Percentiles rank a stretch among this genome's conserved stretches.
Evolutionary conservation across 1,140 invertebrate genomes (phyloP).

Genomic region (Eueides isabella): DNA sequence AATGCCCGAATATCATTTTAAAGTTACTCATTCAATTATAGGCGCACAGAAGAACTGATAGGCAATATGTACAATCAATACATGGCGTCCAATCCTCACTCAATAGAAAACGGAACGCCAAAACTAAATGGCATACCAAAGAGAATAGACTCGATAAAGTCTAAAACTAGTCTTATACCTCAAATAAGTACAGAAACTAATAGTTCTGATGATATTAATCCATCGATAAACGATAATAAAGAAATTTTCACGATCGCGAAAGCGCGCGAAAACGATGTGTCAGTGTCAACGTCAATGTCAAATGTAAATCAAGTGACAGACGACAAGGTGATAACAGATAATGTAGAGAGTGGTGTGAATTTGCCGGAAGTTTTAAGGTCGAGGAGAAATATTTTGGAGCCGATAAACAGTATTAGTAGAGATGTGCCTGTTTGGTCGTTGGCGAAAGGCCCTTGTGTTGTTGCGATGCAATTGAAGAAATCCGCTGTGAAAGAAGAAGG

Average conservation of each 20-base stretch:
- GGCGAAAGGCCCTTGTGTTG: constrained; percentile 73
- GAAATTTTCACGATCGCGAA: constrained; percentile 68
- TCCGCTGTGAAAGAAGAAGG: constrained; percentile 49
- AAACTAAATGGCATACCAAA: constrained; percentile 59
- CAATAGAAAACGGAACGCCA: constrained; percentile 59
- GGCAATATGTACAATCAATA: constrained; percentile 79
- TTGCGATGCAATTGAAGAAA: constrained; percentile 63
- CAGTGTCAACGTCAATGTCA: neutral
- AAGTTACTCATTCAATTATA: constrained; percentile 50
- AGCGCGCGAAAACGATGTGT: constrained; percentile 33
- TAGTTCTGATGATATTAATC: constrained; percentile 67
- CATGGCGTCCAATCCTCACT: constrained; percentile 71
- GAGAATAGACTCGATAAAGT: constrained; percentile 50
- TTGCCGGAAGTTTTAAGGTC: constrained; percentile 64
- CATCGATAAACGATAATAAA: constrained; percentile 50
- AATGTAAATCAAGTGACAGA: constrained; percentile 48
- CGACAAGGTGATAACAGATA: constrained; percentile 36
- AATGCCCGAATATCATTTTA: neutral
- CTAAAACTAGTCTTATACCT: constrained; percentile 51
- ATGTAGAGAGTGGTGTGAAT: constrained; percentile 43
- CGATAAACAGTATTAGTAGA: constrained; percentile 58
- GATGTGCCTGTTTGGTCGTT: constrained; percentile 74
- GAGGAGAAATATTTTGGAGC: constrained; percentile 74
- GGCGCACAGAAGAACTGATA: constrained; percentile 80
- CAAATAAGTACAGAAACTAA: constrained; percentile 74